Percentiles rank a stretch among this genome's conserved stretches.
phyloP scores from a whole-genome alignment of 2,888 invertebrate species.

The Junonia oenone region DNA sequence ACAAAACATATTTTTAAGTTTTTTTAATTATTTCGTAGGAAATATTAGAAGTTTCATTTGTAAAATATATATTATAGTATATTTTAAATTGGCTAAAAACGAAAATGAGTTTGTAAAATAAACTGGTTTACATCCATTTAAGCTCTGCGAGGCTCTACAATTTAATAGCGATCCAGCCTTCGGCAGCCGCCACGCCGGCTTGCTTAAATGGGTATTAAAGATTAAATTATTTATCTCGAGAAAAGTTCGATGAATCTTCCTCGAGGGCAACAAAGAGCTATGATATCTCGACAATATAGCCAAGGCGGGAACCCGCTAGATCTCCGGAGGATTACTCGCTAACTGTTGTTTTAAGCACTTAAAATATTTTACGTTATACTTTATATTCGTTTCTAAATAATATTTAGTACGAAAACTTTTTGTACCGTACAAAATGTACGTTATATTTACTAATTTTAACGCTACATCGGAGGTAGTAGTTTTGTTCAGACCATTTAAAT shows the following conservation, averaged over 20 bases:
- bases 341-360: conserved; percentile 7
- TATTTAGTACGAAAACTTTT: not conserved
- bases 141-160: conserved; percentile 47
- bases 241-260: conserved; percentile 58
- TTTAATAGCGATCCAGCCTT: conserved; percentile 50
- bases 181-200: conserved; percentile 45
- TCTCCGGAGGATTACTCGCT: conserved; percentile 6
- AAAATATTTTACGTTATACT: not conserved
- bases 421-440: not conserved
- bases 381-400: not conserved
- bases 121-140: conserved; percentile 47
- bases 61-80: not conserved
- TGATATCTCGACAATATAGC: conserved; percentile 38
- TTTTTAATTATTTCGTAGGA: not conserved
- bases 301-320: conserved; percentile 13
- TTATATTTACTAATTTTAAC: not conserved
- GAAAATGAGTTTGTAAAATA: conserved; percentile 34
- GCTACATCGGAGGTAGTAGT: not conserved
- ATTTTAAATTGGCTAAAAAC: conserved; percentile 15
- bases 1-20: not conserved
- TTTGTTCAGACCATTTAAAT: not conserved
- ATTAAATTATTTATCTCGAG: conserved; percentile 67
- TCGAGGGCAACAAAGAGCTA: conserved; percentile 55
- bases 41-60: not conserved
- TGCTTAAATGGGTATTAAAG: conserved; percentile 65